Base-by-base conservation (phyloP, 2,113 vertebrate species). In the Tyrannus savana region DNA sequence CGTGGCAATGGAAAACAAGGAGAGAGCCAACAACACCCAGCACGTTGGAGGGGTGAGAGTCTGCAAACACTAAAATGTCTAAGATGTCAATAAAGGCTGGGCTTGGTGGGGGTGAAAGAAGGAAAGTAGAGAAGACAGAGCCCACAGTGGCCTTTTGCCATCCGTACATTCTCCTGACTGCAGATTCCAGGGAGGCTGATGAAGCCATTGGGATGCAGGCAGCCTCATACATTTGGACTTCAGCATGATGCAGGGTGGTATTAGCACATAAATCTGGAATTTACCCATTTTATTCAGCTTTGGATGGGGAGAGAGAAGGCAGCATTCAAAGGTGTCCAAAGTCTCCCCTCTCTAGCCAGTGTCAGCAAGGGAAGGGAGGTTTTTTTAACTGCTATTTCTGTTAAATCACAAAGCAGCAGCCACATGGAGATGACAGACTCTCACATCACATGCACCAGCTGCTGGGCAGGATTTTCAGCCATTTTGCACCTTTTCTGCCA, bases 41-140 rank as follows among this genome's bases (percentile, higher is more conserved):
- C 14, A 4, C 0, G 0, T 3, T 24, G 68, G 28, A 0, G 53
- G 42, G 55, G 16, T 28, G 52, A 1, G 9, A 18, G 21, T 50
- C 52, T 84, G 55, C 31, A 73, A 56, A 69, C 18, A 41, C 5
- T 52, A 31, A 68, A 82, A 53, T 21, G 74, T 39, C 77, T 44
- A 50, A 18, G 22, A 28, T 9, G 7, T 16, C 66, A 82, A 2
- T 0, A 3, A 58, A 68, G 31, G 27, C 44, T 68, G 64, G 42
- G 42, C 16, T 37, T 19, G 15, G 9, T 37, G 0, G 1, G n/a
- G 13, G 25, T 50, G 37, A 47, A 84, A 77, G 47, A 68, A 31
- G 42, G 7, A 52, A 76, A 94, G 25, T 0, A 33, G 13, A 27
- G 33, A 63, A 68, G 27, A 47, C 24, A n/a, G 21, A 84, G 8